phyloP scores from a whole-genome alignment of 1,140 invertebrate genomes.

The Notospermus geniculatus region DNA sequence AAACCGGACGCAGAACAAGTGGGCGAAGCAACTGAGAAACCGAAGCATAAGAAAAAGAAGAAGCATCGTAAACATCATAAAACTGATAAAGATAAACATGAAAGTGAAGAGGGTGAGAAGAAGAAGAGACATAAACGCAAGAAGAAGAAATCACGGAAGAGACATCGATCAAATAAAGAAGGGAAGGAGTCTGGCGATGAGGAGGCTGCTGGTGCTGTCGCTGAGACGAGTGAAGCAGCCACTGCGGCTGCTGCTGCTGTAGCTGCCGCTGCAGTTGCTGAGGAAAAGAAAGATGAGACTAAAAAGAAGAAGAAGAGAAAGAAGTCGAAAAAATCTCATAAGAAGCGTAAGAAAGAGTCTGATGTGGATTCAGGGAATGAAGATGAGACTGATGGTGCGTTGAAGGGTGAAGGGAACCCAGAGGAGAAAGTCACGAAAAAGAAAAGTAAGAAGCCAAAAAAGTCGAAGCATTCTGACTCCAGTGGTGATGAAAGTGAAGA shows the following conservation, averaged over 20 bases:
- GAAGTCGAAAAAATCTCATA: conserved; percentile 6
- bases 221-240: neutral
- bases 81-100: neutral
- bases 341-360: conserved; percentile 12
- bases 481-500: conserved; percentile 10
- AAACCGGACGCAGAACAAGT: conserved; percentile 7
- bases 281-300: neutral
- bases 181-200: neutral
- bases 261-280: neutral
- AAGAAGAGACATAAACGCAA: conserved; percentile 15
- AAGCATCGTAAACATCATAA: neutral
- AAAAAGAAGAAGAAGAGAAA: conserved; percentile 11
- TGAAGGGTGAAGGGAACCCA: neutral
- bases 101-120: conserved; percentile 13
- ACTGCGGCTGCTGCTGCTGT: neutral
- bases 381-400: neutral
- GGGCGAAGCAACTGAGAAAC: conserved; percentile 12
- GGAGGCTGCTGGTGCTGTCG: neutral
- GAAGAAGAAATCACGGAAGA: conserved; percentile 14
- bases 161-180: conserved; percentile 9
- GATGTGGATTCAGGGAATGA: neutral
- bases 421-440: neutral
- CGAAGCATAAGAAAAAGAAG: neutral
- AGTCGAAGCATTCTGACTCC: neutral
- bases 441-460: neutral